Evolutionary conservation across 2,797 vertebrate species (phyloP), one percentile per base, ranked within the genome.

Genomic region (Acropternis orthonyx): DNA sequence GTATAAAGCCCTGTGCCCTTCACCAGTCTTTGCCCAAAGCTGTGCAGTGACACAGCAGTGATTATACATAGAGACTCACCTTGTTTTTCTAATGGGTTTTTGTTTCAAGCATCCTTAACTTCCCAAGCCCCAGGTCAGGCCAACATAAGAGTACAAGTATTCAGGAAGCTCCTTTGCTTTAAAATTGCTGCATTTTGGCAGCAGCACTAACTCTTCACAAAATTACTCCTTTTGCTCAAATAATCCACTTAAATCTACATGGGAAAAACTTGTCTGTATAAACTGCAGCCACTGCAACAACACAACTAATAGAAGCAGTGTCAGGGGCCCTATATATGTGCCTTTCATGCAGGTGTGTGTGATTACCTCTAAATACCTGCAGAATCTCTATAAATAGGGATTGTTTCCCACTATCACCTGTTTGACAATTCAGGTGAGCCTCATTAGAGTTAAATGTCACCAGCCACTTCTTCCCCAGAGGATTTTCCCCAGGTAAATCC

Each of bases 11-110:
- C 76, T 49, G 20, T 96, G 95, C 92, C 97, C 97, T 96, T 96
- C 79, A 85, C 55, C 82, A 89, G 96, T 30, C 96, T 96, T 95
- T 96, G 96, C 97, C 97, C 95, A 78, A 71, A 93, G 97, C 82
- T 94, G 85, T 27, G 4, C 17, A 77, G 75, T 67, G 94, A 92
- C 93, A 62, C 55, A 0, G 39, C 46, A 14, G 39, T 59, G 94
- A 92, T 96, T 73, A 49, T 8, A 91, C 82, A 52, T 14, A 69
- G 14, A 73, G 73, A 59, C 93, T 95, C 92, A 66, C 85, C 96
- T 92, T 92, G 88, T 95, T 96, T 85, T 84, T 77, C 92, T 95
- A 71, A 95, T 86, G 61, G 96, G 72, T 89, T 97, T 97, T 95
- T 94, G 88, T 96, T 95, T 62, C 90, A 44, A 94, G 90, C 92